These are phyloP conservation scores for Caenorhabditis auriculariae DNA, from an alignment of 2,888 invertebrate species.

Conservation along the genomic window DNA sequence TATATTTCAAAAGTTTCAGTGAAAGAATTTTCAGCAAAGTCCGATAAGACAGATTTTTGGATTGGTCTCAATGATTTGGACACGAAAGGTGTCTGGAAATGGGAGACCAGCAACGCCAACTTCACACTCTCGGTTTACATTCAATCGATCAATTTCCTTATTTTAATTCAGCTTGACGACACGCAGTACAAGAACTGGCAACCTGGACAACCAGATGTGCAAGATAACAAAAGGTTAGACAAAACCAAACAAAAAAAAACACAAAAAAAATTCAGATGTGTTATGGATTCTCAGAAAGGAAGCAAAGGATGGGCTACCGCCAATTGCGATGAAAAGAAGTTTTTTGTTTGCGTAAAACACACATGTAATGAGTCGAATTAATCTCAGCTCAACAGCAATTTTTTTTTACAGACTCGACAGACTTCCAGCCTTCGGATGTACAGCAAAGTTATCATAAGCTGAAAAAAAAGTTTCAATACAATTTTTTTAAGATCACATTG, in stretches of 20 bases:
- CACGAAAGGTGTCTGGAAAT: slow-evolving; percentile 24
- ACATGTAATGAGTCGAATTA: slow-evolving; percentile 16
- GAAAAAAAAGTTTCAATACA: background rate
- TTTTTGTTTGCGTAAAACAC: slow-evolving; percentile 37
- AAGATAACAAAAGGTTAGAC: slow-evolving; percentile 6
- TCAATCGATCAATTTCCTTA: background rate
- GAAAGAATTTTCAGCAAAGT: slow-evolving; percentile 7
- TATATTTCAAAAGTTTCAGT: background rate
- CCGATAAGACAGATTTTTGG: slow-evolving; percentile 31
- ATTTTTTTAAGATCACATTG: slow-evolving; percentile 26
- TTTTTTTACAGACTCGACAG: slow-evolving; percentile 11
- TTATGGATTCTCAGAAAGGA: slow-evolving; percentile 18
- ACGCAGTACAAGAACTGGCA: slow-evolving; percentile 38
- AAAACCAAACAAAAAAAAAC: background rate
- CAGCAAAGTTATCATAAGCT: slow-evolving; percentile 2
- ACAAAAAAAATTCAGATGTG: slow-evolving; percentile 15
- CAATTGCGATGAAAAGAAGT: slow-evolving; percentile 21
- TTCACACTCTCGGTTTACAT: background rate
- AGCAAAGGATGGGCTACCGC: slow-evolving; percentile 22
- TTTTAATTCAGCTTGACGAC: slow-evolving; percentile 15
- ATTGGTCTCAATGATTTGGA: slow-evolving; percentile 40
- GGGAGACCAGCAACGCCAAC: slow-evolving; percentile 31
- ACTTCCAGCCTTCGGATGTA: slow-evolving; percentile 17
- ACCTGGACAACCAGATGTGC: slow-evolving; percentile 22
- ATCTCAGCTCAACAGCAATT: background rate